These are phyloP conservation scores for Mastigias papua DNA, from an alignment of 30 jellyfish, hydroid and myxozoan genomes.

Conservation along the genomic window DNA sequence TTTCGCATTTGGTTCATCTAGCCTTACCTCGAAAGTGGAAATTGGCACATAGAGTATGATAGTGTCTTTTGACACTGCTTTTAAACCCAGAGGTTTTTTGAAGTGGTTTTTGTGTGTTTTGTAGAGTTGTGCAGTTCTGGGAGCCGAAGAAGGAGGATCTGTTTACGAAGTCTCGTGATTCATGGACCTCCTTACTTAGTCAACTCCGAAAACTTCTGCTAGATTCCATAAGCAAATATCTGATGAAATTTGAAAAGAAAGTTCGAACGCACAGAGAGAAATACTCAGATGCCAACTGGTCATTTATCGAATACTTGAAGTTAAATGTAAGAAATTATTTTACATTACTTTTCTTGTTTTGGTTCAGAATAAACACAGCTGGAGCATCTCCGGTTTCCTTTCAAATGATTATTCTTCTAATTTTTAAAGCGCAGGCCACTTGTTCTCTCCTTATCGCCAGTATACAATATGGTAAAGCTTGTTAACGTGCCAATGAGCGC, in stretches of 20 bases:
- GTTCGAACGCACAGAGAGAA: constrained; percentile 80
- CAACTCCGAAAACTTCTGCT: constrained; percentile 78
- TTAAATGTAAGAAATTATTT: constrained; percentile 73
- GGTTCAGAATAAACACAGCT: not conserved
- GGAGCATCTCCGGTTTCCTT: too few species aligned
- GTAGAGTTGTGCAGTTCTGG: constrained; percentile 84
- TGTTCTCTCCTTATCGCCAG: too few species aligned
- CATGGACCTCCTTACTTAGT: constrained; percentile 82
- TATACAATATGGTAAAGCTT: too few species aligned
- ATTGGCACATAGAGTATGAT: too few species aligned
- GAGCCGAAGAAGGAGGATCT: constrained; percentile 87
- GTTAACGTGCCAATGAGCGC: too few species aligned
- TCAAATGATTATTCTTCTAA: too few species aligned
- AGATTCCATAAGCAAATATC: constrained; percentile 78
- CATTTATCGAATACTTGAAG: constrained; percentile 78
- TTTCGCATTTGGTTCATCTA: too few species aligned
- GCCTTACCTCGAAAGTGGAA: too few species aligned
- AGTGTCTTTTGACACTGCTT: not conserved
- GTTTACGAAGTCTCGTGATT: constrained; percentile 90
- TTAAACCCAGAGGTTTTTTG: not conserved
- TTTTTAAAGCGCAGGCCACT: too few species aligned
- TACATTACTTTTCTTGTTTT: not conserved
- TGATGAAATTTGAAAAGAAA: constrained; percentile 81
- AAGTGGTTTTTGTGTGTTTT: not conserved
- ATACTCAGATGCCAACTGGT: constrained; percentile 90